Conservation (phyloP, 1,140 invertebrate genomes). For the Pissodes strobi region DNA sequence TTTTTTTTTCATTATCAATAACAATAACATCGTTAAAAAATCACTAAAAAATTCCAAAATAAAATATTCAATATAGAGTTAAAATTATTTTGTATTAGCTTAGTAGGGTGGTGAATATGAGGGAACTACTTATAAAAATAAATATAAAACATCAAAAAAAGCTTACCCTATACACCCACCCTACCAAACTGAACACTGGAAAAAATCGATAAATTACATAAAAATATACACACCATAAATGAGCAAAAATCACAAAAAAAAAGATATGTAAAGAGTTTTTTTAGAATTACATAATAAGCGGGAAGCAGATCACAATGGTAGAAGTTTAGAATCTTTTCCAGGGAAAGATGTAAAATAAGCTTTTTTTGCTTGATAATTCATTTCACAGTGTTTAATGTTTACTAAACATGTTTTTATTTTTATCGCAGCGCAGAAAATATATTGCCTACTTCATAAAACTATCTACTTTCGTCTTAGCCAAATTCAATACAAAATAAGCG, state of each 20-base stretch:
- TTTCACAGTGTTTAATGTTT: too few relatives aligned
- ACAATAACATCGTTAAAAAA: conserved; percentile 17
- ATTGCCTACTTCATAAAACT: too few relatives aligned
- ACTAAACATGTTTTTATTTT: too few relatives aligned
- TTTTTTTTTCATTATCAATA: conserved; percentile 24
- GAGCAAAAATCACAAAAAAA: conserved; percentile 7
- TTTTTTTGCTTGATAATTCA: background rate
- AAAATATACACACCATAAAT: background rate
- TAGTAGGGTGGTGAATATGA: conserved; percentile 46
- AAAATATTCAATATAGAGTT: background rate
- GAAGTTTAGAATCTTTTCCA: conserved; percentile 1
- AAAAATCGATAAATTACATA: conserved; percentile 5
- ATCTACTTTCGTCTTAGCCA: too few relatives aligned
- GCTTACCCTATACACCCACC: conserved; percentile 50
- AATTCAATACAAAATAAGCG: too few relatives aligned
- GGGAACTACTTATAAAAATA: conserved; percentile 19
- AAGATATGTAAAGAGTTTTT: background rate
- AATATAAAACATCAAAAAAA: conserved; percentile 23
- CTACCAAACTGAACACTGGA: conserved; percentile 50
- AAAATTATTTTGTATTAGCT: conserved; percentile 12
- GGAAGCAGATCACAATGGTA: conserved; percentile 25
- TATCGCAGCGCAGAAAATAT: too few relatives aligned
- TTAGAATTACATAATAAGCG: conserved; percentile 1
- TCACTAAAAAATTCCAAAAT: background rate
- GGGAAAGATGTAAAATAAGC: background rate